These are phyloP conservation scores for Hafferia zeledoni DNA, from an alignment of 2,797 vertebrate genomes.

Conservation along the genomic window DNA sequence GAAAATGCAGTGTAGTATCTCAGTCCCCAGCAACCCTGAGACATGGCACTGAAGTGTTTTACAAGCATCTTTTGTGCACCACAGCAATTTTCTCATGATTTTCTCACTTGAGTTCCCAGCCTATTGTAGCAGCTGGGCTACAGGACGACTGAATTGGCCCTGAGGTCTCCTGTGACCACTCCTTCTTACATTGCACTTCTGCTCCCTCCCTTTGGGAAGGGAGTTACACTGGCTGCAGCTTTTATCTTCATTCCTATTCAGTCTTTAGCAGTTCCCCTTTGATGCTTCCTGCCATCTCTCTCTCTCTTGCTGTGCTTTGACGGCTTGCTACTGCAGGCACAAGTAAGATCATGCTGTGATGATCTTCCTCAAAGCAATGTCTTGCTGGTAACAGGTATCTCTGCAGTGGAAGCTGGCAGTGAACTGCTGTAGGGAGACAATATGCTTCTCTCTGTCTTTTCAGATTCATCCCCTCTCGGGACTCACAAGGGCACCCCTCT, in stretches of 20 bases:
- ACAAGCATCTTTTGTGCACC: neutral
- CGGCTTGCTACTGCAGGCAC: slow-evolving; percentile 43
- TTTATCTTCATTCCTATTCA: slow-evolving; percentile 63
- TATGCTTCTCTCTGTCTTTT: slow-evolving; percentile 37
- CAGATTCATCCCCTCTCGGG: slow-evolving; percentile 8
- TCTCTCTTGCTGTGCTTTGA: slow-evolving; percentile 64
- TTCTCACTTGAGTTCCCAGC: slow-evolving; percentile 36
- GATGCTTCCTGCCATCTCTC: slow-evolving; percentile 49
- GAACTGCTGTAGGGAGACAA: slow-evolving; percentile 42
- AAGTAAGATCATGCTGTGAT: slow-evolving; percentile 53
- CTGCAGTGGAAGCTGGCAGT: slow-evolving; percentile 1
- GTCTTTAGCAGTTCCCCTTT: slow-evolving; percentile 39
- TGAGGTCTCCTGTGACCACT: slow-evolving; percentile 34
- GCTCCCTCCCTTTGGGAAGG: slow-evolving; percentile 40
- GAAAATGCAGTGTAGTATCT: neutral
- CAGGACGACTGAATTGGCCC: neutral
- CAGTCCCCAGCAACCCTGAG: neutral
- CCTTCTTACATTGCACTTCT: slow-evolving; percentile 45
- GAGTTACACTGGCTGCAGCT: slow-evolving; percentile 47
- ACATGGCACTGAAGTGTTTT: neutral
- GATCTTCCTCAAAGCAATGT: slow-evolving; percentile 57
- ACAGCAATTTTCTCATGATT: slow-evolving; percentile 18
- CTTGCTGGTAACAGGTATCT: slow-evolving; percentile 61
- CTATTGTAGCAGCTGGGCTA: slow-evolving; percentile 26
- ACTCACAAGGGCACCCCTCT: slow-evolving; percentile 39